A percentile compares a stretch with the other conserved stretches of the same genome.
phyloP scores from a whole-genome alignment of 1,140 invertebrate species.

The Medauroidea extradentata region DNA sequence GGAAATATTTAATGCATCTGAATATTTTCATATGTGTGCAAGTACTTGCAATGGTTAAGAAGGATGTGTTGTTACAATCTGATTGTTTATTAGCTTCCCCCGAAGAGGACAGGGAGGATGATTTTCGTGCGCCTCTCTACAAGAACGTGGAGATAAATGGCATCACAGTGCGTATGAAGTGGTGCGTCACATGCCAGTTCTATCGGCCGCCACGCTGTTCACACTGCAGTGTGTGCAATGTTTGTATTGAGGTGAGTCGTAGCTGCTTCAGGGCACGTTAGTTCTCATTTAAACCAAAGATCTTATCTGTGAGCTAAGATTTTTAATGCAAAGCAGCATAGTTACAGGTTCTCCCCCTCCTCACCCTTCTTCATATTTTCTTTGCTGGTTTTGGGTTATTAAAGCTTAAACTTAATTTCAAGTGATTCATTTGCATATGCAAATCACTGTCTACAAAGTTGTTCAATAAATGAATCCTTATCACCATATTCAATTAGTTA shows the following conservation, averaged over 20 bases:
- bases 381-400: no score
- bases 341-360: no score
- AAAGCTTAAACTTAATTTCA: no score
- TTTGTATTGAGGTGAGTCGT: constrained; percentile 92
- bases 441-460: no score
- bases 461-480: no score
- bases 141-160: constrained; percentile 98
- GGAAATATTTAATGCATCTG: not conserved
- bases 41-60: not conserved
- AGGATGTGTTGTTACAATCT: constrained; percentile 22
- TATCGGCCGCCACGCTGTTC: constrained; percentile 97
- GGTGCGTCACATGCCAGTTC: constrained; percentile 99
- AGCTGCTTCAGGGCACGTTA: no score
- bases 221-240: constrained; percentile 98
- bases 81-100: constrained; percentile 66
- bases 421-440: no score
- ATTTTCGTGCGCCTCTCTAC: constrained; percentile 94
- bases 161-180: constrained; percentile 98
- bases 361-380: no score
- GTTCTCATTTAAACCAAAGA: no score
- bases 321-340: no score
- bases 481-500: no score
- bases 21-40: not conserved
- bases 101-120: constrained; percentile 95
- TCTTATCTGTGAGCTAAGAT: no score